Conservation (phyloP, 2,113 vertebrate species). For the Charadrius vociferus region DNA sequence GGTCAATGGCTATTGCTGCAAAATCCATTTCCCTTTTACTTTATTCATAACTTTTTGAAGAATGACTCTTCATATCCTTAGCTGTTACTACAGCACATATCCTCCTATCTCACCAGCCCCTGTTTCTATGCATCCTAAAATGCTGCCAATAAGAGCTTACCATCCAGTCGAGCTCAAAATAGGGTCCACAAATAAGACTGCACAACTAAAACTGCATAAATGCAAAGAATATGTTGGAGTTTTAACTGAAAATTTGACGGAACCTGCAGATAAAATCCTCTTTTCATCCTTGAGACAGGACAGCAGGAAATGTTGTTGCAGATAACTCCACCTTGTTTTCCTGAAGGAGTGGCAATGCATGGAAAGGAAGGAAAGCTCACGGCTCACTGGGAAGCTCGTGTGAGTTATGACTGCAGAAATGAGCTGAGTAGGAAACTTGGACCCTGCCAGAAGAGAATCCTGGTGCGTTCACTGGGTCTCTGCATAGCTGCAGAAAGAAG, state of each 20-base stretch:
- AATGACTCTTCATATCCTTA: neutral
- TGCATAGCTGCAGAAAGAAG: neutral
- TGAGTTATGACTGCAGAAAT: neutral
- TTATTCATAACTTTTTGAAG: constrained; percentile 1
- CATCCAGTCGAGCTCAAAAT: neutral
- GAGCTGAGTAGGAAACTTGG: neutral
- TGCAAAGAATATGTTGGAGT: neutral
- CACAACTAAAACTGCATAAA: neutral
- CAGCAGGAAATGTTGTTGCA: neutral
- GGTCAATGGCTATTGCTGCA: neutral
- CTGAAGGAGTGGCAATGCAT: neutral
- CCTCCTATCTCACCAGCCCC: neutral
- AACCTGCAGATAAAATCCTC: neutral
- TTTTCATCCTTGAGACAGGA: neutral
- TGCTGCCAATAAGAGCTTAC: neutral
- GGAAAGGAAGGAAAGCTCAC: neutral
- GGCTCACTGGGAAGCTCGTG: neutral
- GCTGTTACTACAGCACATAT: neutral
- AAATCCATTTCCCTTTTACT: constrained; percentile 17
- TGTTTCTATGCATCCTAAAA: neutral
- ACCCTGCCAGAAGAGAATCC: neutral
- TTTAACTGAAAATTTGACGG: neutral
- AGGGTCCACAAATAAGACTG: neutral
- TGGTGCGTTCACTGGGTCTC: neutral
- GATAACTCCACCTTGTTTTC: neutral